Conservation (phyloP, 2,888 invertebrate species). For the Drosophila sordidapex region DNA sequence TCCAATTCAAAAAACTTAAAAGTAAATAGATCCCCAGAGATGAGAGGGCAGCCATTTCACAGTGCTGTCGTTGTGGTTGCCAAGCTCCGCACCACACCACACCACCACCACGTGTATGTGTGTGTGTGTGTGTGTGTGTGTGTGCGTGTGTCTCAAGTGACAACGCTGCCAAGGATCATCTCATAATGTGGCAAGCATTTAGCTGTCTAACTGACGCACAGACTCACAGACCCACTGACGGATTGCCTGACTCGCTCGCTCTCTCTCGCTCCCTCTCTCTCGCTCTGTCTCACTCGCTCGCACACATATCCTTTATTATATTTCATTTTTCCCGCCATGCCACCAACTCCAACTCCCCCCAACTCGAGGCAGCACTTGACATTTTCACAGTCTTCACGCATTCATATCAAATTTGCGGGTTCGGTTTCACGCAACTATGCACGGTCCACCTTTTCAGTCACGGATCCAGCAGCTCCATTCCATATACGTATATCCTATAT, state of each 20-base stretch:
- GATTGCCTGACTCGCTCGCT: conserved; percentile 33
- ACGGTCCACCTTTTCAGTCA: conserved; percentile 3
- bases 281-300: neutral
- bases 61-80: conserved; percentile 30
- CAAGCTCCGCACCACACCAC: conserved; percentile 23
- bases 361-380: conserved; percentile 67
- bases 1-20: conserved; percentile 81
- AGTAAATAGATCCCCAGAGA: conserved; percentile 82
- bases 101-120: conserved; percentile 3
- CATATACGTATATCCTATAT: neutral
- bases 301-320: conserved; percentile 4
- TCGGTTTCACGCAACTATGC: conserved; percentile 74
- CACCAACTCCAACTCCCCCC: conserved; percentile 5
- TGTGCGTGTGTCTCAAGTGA: conserved; percentile 78
- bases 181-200: conserved; percentile 81
- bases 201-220: conserved; percentile 61
- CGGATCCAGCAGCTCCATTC: conserved; percentile 16
- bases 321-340: neutral
- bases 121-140: conserved; percentile 13
- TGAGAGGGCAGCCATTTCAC: conserved; percentile 54
- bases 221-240: conserved; percentile 45
- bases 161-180: conserved; percentile 83
- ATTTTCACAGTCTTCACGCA: conserved; percentile 79
- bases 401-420: conserved; percentile 81
- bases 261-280: neutral